Percentiles rank a stretch among this genome's conserved stretches.
Evolutionary conservation across 2,888 invertebrate species (phyloP).

Genomic region (Drosophila picticornis): DNA sequence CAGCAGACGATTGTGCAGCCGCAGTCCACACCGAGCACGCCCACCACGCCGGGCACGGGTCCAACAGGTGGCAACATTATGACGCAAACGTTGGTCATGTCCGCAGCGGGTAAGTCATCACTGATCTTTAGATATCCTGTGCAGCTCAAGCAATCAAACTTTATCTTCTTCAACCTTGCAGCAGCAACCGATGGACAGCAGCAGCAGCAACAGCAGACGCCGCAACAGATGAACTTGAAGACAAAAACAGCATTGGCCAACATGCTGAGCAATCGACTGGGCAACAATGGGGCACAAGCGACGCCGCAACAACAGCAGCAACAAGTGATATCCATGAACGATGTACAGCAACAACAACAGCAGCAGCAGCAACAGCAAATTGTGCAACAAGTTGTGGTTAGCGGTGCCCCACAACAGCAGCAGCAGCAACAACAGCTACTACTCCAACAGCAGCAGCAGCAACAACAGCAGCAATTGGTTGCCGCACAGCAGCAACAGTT

Average conservation of each 20-base stretch:
- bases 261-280: constrained; percentile 94
- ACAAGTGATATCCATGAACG: constrained; percentile 61
- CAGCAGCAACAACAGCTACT: constrained; percentile 64
- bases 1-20: constrained; percentile 75
- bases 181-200: constrained; percentile 77
- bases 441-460: constrained; percentile 56
- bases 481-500: constrained; percentile 60
- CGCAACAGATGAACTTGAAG: constrained; percentile 90
- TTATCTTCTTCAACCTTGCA: constrained; percentile 6
- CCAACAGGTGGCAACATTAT: constrained; percentile 63
- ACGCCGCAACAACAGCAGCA: constrained; percentile 65
- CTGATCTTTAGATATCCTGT: neutral
- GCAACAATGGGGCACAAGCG: constrained; percentile 85
- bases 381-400: constrained; percentile 81
- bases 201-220: constrained; percentile 87
- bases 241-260: constrained; percentile 98
- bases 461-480: constrained; percentile 63
- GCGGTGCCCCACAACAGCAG: constrained; percentile 63
- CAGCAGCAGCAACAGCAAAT: constrained; percentile 60
- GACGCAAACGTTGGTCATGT: constrained; percentile 79
- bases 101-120: constrained; percentile 51
- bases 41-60: constrained; percentile 57
- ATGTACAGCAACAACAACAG: constrained; percentile 62
- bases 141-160: neutral
- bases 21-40: constrained; percentile 62